Evolutionary conservation across 2,797 vertebrate genomes (phyloP).

Genomic region (Malurus leucopterus): DNA sequence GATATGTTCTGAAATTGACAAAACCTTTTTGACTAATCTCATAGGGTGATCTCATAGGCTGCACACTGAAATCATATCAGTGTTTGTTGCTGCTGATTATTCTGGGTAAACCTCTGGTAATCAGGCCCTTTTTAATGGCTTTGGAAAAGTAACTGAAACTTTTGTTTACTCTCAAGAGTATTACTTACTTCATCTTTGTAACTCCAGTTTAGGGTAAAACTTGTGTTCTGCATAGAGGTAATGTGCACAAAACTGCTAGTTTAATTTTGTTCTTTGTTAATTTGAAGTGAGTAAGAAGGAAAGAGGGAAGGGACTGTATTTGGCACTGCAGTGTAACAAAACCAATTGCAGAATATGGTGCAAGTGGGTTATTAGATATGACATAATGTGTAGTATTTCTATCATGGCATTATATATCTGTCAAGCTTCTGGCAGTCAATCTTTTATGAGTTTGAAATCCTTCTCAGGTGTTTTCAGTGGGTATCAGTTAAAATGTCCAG

Average conservation of each 20-base stretch:
- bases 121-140: slow-evolving; percentile 69
- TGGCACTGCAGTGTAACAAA: slow-evolving; percentile 19
- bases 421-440: slow-evolving; percentile 44
- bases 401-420: slow-evolving; percentile 47
- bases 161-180: slow-evolving; percentile 62
- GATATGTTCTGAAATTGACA: slow-evolving; percentile 77
- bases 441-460: slow-evolving; percentile 47
- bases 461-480: slow-evolving; percentile 47
- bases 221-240: not conserved
- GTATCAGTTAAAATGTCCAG: slow-evolving; percentile 65
- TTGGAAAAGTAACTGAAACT: slow-evolving; percentile 71
- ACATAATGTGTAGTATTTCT: slow-evolving; percentile 57
- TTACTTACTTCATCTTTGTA: not conserved
- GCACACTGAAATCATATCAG: slow-evolving; percentile 45
- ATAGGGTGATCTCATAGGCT: slow-evolving; percentile 40
- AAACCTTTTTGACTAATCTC: slow-evolving; percentile 77
- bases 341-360: slow-evolving; percentile 51
- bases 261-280: slow-evolving; percentile 36
- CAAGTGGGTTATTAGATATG: slow-evolving; percentile 54
- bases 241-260: not conserved
- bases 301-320: not conserved
- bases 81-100: slow-evolving; percentile 80
- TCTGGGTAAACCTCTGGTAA: slow-evolving; percentile 70
- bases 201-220: slow-evolving; percentile 9
- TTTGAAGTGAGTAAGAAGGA: not conserved